Conservation (phyloP, 2,797 vertebrate genomes). For the Pantherophis vulpinus region DNA sequence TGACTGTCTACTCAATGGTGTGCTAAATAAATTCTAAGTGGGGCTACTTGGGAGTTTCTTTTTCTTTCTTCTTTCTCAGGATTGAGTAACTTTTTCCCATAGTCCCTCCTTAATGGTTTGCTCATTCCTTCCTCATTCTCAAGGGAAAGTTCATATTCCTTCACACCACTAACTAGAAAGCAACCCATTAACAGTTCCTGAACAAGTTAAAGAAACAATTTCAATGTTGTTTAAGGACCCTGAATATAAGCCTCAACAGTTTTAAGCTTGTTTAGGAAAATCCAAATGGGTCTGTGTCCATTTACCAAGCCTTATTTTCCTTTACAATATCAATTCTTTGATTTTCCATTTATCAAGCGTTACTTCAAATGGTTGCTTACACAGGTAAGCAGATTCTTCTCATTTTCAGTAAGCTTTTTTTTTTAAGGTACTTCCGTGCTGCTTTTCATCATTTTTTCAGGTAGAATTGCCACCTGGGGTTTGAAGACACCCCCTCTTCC, state of each 20-base stretch:
- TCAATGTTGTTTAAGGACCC: neutral
- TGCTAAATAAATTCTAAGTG: neutral
- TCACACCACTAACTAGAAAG: neutral
- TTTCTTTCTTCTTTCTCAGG: neutral
- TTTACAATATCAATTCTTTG: neutral
- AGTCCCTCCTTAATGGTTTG: neutral
- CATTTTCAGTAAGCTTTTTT: neutral
- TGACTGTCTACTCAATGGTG: neutral
- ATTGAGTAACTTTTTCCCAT: neutral
- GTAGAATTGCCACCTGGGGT: neutral
- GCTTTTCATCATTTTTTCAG: neutral
- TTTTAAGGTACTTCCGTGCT: neutral
- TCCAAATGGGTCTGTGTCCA: neutral
- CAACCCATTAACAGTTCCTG: neutral
- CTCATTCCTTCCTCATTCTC: neutral
- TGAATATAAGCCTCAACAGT: neutral
- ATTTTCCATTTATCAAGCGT: neutral
- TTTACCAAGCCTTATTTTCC: neutral
- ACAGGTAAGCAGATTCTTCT: neutral
- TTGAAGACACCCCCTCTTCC: neutral
- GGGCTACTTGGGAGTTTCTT: neutral
- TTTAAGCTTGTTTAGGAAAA: neutral
- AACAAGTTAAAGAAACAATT: neutral
- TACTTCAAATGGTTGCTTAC: neutral
- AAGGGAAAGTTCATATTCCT: neutral